phyloP scores from a whole-genome alignment of 2,797 vertebrate genomes.

The Poecilia wingei region DNA sequence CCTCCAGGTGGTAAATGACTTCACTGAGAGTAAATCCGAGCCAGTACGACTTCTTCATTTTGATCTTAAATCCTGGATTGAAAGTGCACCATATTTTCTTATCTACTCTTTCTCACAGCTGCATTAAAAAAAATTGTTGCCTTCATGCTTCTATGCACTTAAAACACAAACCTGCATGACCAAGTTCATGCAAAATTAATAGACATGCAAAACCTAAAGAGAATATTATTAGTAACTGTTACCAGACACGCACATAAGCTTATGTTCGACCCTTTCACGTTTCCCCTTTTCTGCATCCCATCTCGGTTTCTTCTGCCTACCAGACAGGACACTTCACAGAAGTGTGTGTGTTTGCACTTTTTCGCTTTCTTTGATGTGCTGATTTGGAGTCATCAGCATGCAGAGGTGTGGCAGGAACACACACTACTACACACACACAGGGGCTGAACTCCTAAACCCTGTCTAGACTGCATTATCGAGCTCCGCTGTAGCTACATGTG shows the following conservation, averaged over 20 bases:
- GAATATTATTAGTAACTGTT: constrained; percentile 40
- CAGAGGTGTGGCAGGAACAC: constrained; percentile 37
- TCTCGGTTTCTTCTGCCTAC: constrained; percentile 50
- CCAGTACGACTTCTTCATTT: background rate
- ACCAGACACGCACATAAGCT: constrained; percentile 22
- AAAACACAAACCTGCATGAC: background rate
- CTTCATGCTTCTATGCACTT: background rate
- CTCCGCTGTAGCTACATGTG: constrained; percentile 17
- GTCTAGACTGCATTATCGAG: constrained; percentile 45
- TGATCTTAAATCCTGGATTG: background rate
- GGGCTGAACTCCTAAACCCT: constrained; percentile 27
- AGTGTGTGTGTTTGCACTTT: constrained; percentile 46
- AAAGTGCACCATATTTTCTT: background rate
- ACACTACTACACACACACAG: constrained; percentile 6
- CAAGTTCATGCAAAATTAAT: constrained; percentile 8
- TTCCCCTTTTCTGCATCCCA: constrained; percentile 40
- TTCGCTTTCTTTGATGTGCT: constrained; percentile 61
- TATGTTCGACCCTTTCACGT: constrained; percentile 23
- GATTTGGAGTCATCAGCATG: constrained; percentile 42
- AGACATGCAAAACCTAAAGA: constrained; percentile 9
- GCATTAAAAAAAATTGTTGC: background rate
- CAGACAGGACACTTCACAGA: constrained; percentile 49
- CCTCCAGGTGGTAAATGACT: background rate
- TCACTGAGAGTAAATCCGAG: background rate
- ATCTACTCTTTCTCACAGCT: background rate